Base-by-base conservation (phyloP, 2,888 invertebrate species). In the Heliothis peltigera region DNA sequence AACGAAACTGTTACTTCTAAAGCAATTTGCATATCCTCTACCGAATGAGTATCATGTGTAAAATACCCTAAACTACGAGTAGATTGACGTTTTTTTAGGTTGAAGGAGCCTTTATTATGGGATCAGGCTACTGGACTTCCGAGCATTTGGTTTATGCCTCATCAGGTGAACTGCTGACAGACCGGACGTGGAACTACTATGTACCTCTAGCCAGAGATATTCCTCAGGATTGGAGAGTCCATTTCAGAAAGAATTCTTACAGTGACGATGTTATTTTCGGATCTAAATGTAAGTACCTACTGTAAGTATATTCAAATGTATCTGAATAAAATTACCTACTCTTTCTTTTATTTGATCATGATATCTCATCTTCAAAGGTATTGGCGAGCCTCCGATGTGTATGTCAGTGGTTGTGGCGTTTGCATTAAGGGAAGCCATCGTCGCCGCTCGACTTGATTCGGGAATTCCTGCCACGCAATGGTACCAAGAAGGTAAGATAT, bases 41-140 rank as follows among this genome's bases (percentile, higher is more conserved):
- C n/a, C n/a, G n/a, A n/a, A n/a, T n/a, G n/a, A n/a, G n/a, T n/a
- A n/a, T n/a, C n/a, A n/a, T n/a, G n/a, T n/a, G n/a, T 25, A 25
- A 25, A 25, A 25, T 6, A 25, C 25, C n/a, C n/a, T n/a, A n/a
- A n/a, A n/a, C n/a, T n/a, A n/a, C n/a, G n/a, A n/a, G n/a, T n/a
- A n/a, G n/a, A n/a, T n/a, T 35, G 4, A 15, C 3, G 35, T 35
- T n/a, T 10, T 39, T 8, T 42, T 53, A 93, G 93, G 82, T 97
- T 0, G 97, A 97, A 89, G 98, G 98, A 0, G 97, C 97, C 0
- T 97, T 97, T 70, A 90, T 97, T 1, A 97, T 97, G 97, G 97
- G 95, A 47, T 83, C 93, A 1, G 98, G 98, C 1, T 97, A 97
- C 81, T 97, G 96, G 96, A 96, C 97, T 0, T 95, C 93, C 1